phyloP scores from a whole-genome alignment of 2,797 vertebrate species.

The Champsocephalus esox region DNA sequence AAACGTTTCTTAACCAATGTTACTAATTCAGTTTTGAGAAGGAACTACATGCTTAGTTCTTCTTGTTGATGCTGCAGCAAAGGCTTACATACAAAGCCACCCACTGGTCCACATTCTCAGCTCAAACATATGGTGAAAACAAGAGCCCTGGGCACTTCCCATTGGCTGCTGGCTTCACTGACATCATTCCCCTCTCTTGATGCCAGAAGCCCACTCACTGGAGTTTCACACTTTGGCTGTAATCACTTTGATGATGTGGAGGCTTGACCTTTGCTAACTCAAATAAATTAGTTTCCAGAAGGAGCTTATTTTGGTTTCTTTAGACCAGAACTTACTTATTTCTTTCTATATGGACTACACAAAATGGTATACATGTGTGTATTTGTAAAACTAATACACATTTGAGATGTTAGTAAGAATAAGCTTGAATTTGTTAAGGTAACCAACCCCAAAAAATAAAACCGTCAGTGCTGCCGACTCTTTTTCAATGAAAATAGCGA shows the following conservation, averaged over 20 bases:
- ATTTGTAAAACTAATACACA: too few species aligned
- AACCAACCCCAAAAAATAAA: too few species aligned
- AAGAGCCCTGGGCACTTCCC: constrained; percentile 69
- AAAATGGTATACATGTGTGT: too few species aligned
- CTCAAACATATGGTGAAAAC: constrained; percentile 79
- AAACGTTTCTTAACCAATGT: not conserved
- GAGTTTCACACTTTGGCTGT: constrained; percentile 64
- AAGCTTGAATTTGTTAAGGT: too few species aligned
- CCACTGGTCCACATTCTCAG: constrained; percentile 66
- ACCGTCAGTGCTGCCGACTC: not conserved
- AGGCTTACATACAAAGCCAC: constrained; percentile 54
- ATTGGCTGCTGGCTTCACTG: constrained; percentile 71
- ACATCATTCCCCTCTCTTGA: constrained; percentile 66
- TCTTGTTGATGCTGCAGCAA: constrained; percentile 46
- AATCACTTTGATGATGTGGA: constrained; percentile 61
- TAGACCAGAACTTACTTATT: too few species aligned
- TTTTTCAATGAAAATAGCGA: not conserved
- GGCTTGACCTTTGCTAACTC: constrained; percentile 62
- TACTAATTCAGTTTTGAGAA: constrained; percentile 7
- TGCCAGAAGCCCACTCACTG: constrained; percentile 66
- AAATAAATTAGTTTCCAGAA: constrained; percentile 4
- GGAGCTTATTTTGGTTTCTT: too few species aligned
- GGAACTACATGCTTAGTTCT: constrained; percentile 42
- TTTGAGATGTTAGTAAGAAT: too few species aligned
- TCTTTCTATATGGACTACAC: too few species aligned